A percentile compares a stretch with the other conserved stretches of the same genome.
Conservation (phyloP, 2,888 invertebrate species). For the Ectemnius lituratus region DNA sequence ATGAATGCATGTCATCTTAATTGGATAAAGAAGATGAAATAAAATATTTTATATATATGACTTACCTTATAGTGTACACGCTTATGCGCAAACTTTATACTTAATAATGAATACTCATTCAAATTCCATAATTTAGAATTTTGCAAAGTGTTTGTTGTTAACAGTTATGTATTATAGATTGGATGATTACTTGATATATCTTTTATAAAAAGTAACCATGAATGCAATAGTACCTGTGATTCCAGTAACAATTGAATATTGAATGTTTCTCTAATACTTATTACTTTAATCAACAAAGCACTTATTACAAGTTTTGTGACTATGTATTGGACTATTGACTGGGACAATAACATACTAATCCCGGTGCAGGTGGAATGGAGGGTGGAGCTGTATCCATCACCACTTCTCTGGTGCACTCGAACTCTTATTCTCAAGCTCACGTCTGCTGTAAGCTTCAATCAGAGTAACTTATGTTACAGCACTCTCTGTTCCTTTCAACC, state of each 20-base stretch:
- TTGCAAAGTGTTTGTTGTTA: too few relatives aligned
- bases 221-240: too few relatives aligned
- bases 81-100: too few relatives aligned
- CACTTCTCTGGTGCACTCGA: conserved; percentile 73
- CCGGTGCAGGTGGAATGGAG: conserved; percentile 76
- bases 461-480: conserved; percentile 67
- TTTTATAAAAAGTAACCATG: too few relatives aligned
- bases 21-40: conserved; percentile 10
- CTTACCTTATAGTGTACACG: too few relatives aligned
- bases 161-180: too few relatives aligned
- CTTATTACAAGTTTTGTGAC: conserved; percentile 15
- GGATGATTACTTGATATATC: too few relatives aligned
- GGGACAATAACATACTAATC: conserved; percentile 74
- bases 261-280: conserved; percentile 20
- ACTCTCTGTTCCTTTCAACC: conserved; percentile 38
- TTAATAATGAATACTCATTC: too few relatives aligned
- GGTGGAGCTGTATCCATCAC: conserved; percentile 72
- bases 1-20: conserved; percentile 16
- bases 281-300: conserved; percentile 23
- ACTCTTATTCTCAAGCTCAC: conserved; percentile 74
- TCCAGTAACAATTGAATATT: too few relatives aligned
- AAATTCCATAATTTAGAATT: too few relatives aligned
- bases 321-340: conserved; percentile 57
- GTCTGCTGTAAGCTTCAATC: conserved; percentile 76
- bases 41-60: conserved; percentile 23